Conservation (phyloP, 2,888 invertebrate genomes). For the Catocala sponsa region DNA sequence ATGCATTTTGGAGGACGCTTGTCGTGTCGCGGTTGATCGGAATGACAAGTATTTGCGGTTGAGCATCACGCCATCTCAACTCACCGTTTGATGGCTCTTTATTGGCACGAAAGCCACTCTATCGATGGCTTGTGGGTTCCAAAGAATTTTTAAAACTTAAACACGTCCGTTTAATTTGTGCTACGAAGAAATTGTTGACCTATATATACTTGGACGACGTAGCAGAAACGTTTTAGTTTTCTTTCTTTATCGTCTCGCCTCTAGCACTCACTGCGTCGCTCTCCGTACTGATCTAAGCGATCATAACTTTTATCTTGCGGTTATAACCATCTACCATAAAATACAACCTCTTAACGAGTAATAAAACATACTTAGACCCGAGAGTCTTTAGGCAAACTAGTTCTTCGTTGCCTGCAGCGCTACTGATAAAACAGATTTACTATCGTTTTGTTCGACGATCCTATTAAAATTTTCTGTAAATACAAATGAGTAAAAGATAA, state of each 20-base stretch:
- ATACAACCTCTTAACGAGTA: slow-evolving; percentile 21
- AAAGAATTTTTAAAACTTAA: slow-evolving; percentile 12
- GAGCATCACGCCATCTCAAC: slow-evolving; percentile 34
- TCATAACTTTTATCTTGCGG: slow-evolving; percentile 15
- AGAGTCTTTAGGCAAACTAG: slow-evolving; percentile 6
- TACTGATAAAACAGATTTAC: slow-evolving; percentile 19
- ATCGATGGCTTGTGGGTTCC: slow-evolving; percentile 14
- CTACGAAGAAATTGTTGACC: slow-evolving; percentile 24
- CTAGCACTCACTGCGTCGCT: slow-evolving; percentile 17
- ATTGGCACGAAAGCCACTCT: slow-evolving; percentile 33
- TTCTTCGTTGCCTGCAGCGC: slow-evolving; percentile 19
- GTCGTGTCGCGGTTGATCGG: slow-evolving; percentile 58
- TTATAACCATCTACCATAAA: slow-evolving; percentile 16
- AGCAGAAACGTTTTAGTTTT: slow-evolving; percentile 19
- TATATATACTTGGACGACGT: slow-evolving; percentile 16
- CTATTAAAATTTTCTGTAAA: neutral
- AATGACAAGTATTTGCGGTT: slow-evolving; percentile 67
- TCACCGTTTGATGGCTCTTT: slow-evolving; percentile 38
- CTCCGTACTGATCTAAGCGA: slow-evolving; percentile 14
- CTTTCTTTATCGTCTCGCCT: slow-evolving; percentile 29
- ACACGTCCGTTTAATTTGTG: slow-evolving; percentile 13
- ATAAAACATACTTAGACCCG: slow-evolving; percentile 34
- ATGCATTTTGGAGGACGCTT: slow-evolving; percentile 64
- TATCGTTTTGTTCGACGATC: neutral
- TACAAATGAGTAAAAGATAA: neutral